Evolutionary conservation across 2,113 vertebrate genomes (phyloP), one percentile per base, ranked within the genome.

Genomic region (Pygoscelis adeliae): DNA sequence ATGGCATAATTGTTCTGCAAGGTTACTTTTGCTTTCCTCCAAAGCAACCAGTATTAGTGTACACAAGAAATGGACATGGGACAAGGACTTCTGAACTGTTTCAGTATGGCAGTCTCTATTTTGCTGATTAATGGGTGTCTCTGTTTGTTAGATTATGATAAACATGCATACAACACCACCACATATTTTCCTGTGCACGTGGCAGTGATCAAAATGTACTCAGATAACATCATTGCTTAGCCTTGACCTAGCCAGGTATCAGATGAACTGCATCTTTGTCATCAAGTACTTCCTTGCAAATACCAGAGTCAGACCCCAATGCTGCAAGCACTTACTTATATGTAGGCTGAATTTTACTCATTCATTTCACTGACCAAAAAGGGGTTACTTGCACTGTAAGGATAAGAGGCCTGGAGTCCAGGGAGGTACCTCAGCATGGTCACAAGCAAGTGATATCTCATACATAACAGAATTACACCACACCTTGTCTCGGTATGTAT

Each of bases 271-370:
- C 8, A n/a, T 10, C 5, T 69, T 72, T 78, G n/a, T 30, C 42
- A 67, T 4, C 3, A 58, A 77, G 9, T 26, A 3, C 10, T 66
- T 83, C 32, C 27, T 81, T 65, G 15, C 15, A 93, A 87, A 72
- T 40, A 29, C 14, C 9, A 0, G 19, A 94, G 38, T 42, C 29
- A 90, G 8, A 2, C 6, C 12, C 15, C 29, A 26, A 0, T 0
- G 1, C 21, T 78, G 32, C 58, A 82, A 47, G 49, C 40, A 29
- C 25, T 47, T 47, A 18, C 30, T 62, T 32, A 13, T 2, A 10
- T 4, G 2, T 17, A 3, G 1, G 14, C 13, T 94, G 34, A 80
- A 74, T 77, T 73, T 66, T 73, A 42, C 5, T 40, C 15, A 62
- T 42, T 62, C 2, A 3, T 47, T 77, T 81, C 67, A 63, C 21